Conservation (phyloP, 2,113 vertebrate species). For the Campylomormyrus numenius region DNA sequence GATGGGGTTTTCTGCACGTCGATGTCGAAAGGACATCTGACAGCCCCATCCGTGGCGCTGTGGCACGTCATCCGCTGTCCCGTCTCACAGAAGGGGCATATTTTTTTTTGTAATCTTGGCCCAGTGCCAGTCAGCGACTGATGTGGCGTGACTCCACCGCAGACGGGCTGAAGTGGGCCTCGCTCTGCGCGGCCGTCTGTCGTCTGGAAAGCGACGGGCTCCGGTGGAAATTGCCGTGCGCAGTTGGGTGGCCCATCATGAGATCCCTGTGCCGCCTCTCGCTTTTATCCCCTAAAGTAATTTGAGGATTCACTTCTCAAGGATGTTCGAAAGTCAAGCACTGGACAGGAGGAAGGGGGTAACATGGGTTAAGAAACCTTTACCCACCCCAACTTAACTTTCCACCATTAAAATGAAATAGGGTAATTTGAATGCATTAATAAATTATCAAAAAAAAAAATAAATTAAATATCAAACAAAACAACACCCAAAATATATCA, state of each 20-base stretch:
- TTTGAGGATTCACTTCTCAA: not conserved
- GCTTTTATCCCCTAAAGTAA: not conserved
- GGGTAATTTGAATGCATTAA: not conserved
- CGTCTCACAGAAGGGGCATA: not conserved
- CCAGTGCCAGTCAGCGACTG: not conserved
- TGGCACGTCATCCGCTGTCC: not conserved
- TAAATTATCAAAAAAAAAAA: not conserved
- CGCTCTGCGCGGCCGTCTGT: not conserved
- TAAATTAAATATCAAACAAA: not conserved
- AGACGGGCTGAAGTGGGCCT: not conserved
- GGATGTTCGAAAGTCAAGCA: not conserved
- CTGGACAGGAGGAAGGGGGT: not conserved
- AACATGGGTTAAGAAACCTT: not conserved
- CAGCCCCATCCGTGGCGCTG: not conserved
- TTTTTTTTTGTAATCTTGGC: not conserved
- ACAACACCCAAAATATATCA: not conserved
- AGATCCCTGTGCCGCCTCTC: not conserved
- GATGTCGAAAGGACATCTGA: not conserved
- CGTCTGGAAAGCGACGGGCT: not conserved
- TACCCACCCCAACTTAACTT: not conserved
- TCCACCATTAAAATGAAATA: not conserved
- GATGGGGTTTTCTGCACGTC: not conserved
- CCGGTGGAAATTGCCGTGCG: not conserved
- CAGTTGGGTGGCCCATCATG: not conserved
- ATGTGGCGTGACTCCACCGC: not conserved